Conservation (phyloP, 1,140 invertebrate genomes). For the Ladona fulva region DNA sequence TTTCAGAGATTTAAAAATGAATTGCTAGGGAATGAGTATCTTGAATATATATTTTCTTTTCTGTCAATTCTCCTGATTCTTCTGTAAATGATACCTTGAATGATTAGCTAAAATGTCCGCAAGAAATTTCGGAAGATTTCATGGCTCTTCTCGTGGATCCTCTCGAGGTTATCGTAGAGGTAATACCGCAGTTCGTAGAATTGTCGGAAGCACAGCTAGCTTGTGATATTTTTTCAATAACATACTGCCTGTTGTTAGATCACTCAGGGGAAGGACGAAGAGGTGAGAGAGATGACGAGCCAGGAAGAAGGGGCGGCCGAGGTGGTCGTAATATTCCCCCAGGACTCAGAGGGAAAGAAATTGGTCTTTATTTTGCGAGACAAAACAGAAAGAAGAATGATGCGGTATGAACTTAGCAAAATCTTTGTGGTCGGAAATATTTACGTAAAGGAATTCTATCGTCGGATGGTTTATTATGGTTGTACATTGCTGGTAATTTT, state of each 20-base stretch:
- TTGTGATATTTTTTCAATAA: no score
- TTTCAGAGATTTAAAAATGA: no score
- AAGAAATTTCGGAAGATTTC: no score
- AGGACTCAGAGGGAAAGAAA: not conserved
- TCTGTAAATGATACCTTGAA: no score
- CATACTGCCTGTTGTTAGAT: not conserved
- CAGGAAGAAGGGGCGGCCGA: not conserved
- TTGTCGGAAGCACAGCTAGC: no score
- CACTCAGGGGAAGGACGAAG: not conserved
- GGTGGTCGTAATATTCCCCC: not conserved
- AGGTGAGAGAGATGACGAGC: not conserved
- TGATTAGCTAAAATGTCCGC: no score
- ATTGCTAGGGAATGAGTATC: no score
- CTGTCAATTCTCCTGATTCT: no score
- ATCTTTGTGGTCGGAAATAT: not conserved
- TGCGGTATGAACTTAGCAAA: not conserved
- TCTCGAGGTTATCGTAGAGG: no score
- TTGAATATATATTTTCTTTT: no score
- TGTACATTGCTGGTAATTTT: not conserved
- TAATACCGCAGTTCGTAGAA: no score
- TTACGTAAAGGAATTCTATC: not conserved
- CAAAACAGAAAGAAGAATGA: not conserved
- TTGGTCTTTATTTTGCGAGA: not conserved
- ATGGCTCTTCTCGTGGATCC: no score
- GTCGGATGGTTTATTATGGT: not conserved